Evolutionary conservation across 37 sponge, comb jelly and placozoan genomes (phyloP), one percentile per base, ranked within the genome.

Genomic region (Bolinopsis microptera): DNA sequence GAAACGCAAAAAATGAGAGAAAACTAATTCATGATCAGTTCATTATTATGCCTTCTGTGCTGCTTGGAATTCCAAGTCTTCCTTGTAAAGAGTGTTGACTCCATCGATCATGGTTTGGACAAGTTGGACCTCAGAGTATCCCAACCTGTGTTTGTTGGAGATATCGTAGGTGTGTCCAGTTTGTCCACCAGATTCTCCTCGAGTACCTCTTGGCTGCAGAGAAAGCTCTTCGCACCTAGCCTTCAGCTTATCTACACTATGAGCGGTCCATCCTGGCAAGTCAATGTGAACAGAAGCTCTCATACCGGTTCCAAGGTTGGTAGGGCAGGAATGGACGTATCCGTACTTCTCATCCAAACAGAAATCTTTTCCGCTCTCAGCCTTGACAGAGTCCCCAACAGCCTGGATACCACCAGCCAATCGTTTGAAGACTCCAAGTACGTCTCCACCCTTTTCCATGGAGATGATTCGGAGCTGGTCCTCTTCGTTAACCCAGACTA

Each of bases 381-480:
- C 80, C 83, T 94, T 94, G 68, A 94, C 92, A 26, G 93, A 39
- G 28, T 94, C 93, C 37, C 70, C 94, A 25, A 94, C 74, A 40
- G 69, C 33, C n/a, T 76, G 76, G 93, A 94, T 38, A 83, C 94
- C 94, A 25, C 75, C 35, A 75, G 95, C 95, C 68, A 94, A 76
- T 36, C 97, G 68, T 36, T 75, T 86, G 93, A 93, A 92, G 69
- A 93, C 94, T 69, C 93, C 82, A 83, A 69, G 83, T 68, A 94
- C 92, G 94, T 95, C 95, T 32, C 94, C 94, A 67, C 96, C 94
- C 86, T 94, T 96, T 95, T 98, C 94, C 98, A 98, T 98, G 93
- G 95, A 95, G 92, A 98, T 98, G 93, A 98, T 94, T 76, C 98
- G 94, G 13, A 93, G 88, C 94, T 98, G 98, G 80, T 98, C 98